A percentile compares a stretch with the other conserved stretches of the same genome.
These are phyloP conservation scores for Cactoblastis cactorum DNA, from an alignment of 2,888 invertebrate genomes.

Conservation along the genomic window DNA sequence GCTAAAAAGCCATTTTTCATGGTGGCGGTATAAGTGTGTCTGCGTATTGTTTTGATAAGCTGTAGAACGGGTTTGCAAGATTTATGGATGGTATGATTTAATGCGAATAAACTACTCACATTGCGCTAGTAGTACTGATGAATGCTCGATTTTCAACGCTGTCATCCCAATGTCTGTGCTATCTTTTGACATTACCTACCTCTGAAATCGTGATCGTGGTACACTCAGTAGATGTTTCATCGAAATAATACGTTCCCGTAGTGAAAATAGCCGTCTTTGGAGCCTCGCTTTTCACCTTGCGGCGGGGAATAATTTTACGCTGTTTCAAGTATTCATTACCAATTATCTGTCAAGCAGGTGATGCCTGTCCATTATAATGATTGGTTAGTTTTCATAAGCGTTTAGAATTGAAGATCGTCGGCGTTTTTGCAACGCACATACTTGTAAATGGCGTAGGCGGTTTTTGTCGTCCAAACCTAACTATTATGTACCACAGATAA, in stretches of 20 bases:
- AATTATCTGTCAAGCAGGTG: conserved; percentile 15
- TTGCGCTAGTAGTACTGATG: conserved; percentile 68
- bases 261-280: conserved; percentile 6
- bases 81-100: conserved; percentile 78
- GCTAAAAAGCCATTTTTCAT: conserved; percentile 56
- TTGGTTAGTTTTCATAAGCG: conserved; percentile 10
- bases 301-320: conserved; percentile 11
- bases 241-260: conserved; percentile 6
- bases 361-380: conserved; percentile 12
- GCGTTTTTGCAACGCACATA: conserved; percentile 4
- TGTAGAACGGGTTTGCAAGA: conserved; percentile 76
- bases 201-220: neutral
- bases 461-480: neutral
- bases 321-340: conserved; percentile 12
- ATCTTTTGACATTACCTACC: conserved; percentile 22
- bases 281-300: conserved; percentile 11
- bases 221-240: neutral
- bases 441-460: conserved; percentile 10
- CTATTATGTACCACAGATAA: neutral
- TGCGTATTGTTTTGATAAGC: conserved; percentile 80
- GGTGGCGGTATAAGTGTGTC: conserved; percentile 68
- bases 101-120: conserved; percentile 77
- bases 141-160: conserved; percentile 63
- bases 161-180: conserved; percentile 41
- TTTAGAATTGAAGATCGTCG: conserved; percentile 12